Evolutionary conservation across 2,888 invertebrate species (phyloP).

Genomic region (Himalopsyche anomala): DNA sequence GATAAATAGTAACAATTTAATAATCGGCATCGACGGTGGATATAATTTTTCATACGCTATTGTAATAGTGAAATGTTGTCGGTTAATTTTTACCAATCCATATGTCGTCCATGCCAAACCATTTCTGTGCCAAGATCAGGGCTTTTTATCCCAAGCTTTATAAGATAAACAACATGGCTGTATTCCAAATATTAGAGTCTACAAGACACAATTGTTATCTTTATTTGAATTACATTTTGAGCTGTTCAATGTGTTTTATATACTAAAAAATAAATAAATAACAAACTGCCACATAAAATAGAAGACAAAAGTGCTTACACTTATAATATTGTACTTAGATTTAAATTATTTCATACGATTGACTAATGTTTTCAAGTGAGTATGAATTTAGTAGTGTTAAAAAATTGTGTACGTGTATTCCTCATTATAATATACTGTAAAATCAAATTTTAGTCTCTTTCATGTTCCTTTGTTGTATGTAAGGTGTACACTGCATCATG

Average conservation of each 20-base stretch:
- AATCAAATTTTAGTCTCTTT: slow-evolving; percentile 47
- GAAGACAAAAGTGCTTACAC: slow-evolving; percentile 55
- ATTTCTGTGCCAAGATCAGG: slow-evolving; percentile 59
- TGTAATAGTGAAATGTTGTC: slow-evolving; percentile 5
- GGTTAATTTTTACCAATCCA: slow-evolving; percentile 8
- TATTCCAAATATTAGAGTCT: slow-evolving; percentile 61
- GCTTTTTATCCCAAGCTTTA: slow-evolving; percentile 55
- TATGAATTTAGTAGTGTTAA: slow-evolving; percentile 30
- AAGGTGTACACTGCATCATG: slow-evolving; percentile 48
- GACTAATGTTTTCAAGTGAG: slow-evolving; percentile 31
- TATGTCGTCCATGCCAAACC: slow-evolving; percentile 56
- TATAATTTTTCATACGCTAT: slow-evolving; percentile 25
- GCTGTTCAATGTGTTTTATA: slow-evolving; percentile 26
- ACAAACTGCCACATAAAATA: slow-evolving; percentile 49
- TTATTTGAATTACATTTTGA: slow-evolving; percentile 50
- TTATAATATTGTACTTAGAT: slow-evolving; percentile 56
- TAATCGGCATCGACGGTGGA: background rate
- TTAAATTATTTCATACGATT: slow-evolving; percentile 24
- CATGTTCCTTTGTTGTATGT: slow-evolving; percentile 58
- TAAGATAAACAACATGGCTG: slow-evolving; percentile 54
- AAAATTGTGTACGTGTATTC: slow-evolving; percentile 14
- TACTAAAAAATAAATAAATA: slow-evolving; percentile 34
- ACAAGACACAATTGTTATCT: slow-evolving; percentile 56
- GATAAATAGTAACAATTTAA: slow-evolving; percentile 22
- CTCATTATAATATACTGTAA: slow-evolving; percentile 24